Base-by-base conservation (phyloP, 2,797 vertebrate genomes). In the Bradypus variegatus region DNA sequence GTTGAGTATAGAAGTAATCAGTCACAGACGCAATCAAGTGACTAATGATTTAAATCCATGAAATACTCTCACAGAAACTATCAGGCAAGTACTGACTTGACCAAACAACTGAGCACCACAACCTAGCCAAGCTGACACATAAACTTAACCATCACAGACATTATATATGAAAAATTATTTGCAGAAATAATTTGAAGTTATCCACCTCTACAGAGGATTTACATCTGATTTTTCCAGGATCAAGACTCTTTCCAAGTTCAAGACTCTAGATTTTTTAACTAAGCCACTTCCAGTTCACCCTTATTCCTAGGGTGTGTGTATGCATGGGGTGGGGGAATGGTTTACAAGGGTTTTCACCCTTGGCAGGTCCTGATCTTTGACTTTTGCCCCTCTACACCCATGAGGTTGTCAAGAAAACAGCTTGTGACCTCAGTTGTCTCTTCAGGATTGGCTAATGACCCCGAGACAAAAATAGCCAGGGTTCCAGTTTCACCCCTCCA, bases 191-290 rank as follows among this genome's bases (percentile, higher is more conserved):
- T 69, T 86, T 50, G 31, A 89, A 80, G 41, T 80, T 69, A 67
- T 58, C 45, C 41, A 45, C 75, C 50, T 50, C 86, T 86, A 89
- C 31, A 93, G 25, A 91, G 19, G 27, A 76, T 50, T 21, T 65
- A 78, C 65, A 84, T 75, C 76, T 75, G 65, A 16, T 76, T 89
- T 88, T 93, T 73, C 58, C 80, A 79, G 50, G 23, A 69, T 64
- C 8, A 33, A 14, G 21, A 76, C 62, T 76, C 62, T 76, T 25
- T 77, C 65, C 50, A 86, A 60, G 25, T 48, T 75, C 41, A 86
- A 86, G 53, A 76, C 76, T 38, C 76, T 31, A 92, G 91, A 92
- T 70, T 92, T 69, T 81, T 29, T 92, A 75, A 92, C 69, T 33
- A 83, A 89, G 41, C 14, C 50, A 55, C 27, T 76, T 80, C 60